Evolutionary conservation across 2,797 vertebrate genomes (phyloP).

Genomic region (Eulemur rubriventer): DNA sequence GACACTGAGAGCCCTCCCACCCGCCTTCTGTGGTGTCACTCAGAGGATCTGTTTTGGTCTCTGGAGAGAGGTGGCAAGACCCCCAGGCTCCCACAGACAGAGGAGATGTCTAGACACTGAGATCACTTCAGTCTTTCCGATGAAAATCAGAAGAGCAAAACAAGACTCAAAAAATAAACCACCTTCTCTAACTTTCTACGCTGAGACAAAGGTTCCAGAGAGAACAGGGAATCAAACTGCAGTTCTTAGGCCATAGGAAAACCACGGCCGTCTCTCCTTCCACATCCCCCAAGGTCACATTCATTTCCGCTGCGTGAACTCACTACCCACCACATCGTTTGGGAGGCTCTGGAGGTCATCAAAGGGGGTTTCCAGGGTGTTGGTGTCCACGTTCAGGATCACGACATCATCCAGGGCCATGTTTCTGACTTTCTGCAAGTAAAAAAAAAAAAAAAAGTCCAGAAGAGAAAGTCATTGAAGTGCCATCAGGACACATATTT

Average conservation of each 20-base stretch:
- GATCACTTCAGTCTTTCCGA: neutral
- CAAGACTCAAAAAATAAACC: neutral
- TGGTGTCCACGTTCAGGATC: conserved; percentile 95
- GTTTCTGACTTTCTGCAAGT: conserved; percentile 91
- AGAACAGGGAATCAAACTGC: neutral
- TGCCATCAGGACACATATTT: neutral
- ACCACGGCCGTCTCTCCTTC: neutral
- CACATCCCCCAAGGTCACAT: neutral
- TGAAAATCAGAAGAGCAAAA: neutral
- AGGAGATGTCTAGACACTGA: neutral
- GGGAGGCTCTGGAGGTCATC: conserved; percentile 98
- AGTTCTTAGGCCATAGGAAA: neutral
- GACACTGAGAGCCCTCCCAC: neutral
- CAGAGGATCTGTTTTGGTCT: neutral
- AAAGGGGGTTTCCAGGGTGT: conserved; percentile 96
- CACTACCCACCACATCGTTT: conserved; percentile 93
- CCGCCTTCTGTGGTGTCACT: neutral
- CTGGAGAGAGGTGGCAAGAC: neutral
- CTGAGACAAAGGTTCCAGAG: neutral
- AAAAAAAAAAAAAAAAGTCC: conserved; percentile 57
- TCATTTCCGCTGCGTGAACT: neutral
- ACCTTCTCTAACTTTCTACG: neutral
- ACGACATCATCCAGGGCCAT: conserved; percentile 95
- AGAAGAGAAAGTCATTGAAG: conserved; percentile 33
- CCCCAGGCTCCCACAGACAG: neutral